Evolutionary conservation across 2,797 vertebrate genomes (phyloP).

Genomic region (Melopsittacus undulatus): DNA sequence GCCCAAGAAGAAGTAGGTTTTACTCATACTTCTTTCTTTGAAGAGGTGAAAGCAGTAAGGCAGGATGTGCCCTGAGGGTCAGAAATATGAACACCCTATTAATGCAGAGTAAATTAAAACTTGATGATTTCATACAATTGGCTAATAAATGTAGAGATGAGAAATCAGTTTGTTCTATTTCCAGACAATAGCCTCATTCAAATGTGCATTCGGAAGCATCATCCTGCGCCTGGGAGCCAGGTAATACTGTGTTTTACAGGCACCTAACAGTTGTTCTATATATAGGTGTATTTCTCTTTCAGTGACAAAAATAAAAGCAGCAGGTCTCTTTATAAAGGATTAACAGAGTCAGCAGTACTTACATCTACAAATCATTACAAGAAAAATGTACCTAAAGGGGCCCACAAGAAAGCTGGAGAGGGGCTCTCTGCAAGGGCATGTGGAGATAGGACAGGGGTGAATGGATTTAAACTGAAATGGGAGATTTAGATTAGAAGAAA

Average conservation of each 20-base stretch:
- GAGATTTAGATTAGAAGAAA: neutral
- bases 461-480: neutral
- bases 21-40: neutral
- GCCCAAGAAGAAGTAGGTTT: neutral
- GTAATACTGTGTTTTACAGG: neutral
- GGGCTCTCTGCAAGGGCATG: neutral
- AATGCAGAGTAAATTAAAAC: conserved; percentile 23
- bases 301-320: neutral
- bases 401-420: neutral
- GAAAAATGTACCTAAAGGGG: neutral
- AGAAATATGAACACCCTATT: neutral
- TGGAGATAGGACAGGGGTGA: neutral
- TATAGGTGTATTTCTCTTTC: neutral
- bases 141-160: conserved; percentile 2
- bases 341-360: neutral
- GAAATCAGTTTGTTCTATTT: conserved; percentile 32
- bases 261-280: neutral
- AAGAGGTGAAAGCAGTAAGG: neutral
- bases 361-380: neutral
- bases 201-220: neutral
- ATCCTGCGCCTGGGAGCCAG: neutral
- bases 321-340: neutral
- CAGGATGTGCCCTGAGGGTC: neutral
- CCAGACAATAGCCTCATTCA: neutral
- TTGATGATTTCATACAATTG: neutral